Percentiles rank a stretch among this genome's conserved stretches.
These are phyloP conservation scores for Lycocerus yunnanus DNA, from an alignment of 2,888 invertebrate genomes.

Conservation along the genomic window DNA sequence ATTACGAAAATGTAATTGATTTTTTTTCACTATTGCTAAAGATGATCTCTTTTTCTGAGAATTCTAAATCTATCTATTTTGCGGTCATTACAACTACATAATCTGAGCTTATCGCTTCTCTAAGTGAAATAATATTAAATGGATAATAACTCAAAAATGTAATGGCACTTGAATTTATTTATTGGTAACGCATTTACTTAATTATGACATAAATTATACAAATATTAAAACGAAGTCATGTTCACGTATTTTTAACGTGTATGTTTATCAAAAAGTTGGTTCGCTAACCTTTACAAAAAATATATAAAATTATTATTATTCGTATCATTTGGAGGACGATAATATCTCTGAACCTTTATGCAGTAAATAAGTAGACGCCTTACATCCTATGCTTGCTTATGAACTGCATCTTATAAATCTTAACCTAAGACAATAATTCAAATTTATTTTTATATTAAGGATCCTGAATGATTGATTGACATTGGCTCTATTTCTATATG, in stretches of 20 bases:
- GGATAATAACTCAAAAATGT: neutral
- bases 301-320: neutral
- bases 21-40: neutral
- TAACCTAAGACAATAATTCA: slow-evolving; percentile 26
- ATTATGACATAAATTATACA: neutral
- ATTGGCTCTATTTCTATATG: slow-evolving; percentile 15
- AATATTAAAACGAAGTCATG: slow-evolving; percentile 6
- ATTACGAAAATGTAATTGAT: neutral
- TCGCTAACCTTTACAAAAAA: slow-evolving; percentile 15
- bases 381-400: no score
- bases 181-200: neutral
- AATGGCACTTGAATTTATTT: neutral
- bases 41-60: neutral
- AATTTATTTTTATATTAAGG: neutral
- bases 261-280: slow-evolving; percentile 8
- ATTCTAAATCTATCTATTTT: slow-evolving; percentile 4
- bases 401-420: slow-evolving; percentile 4
- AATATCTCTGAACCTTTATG: slow-evolving; percentile 30
- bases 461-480: slow-evolving; percentile 10
- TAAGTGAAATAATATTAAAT: slow-evolving; percentile 9
- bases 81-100: slow-evolving; percentile 23
- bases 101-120: slow-evolving; percentile 11
- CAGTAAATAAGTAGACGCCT: slow-evolving; percentile 30
- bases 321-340: no score
- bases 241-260: slow-evolving; percentile 18